phyloP scores from a whole-genome alignment of 2,888 invertebrate species.

The Sympetrum striolatum region DNA sequence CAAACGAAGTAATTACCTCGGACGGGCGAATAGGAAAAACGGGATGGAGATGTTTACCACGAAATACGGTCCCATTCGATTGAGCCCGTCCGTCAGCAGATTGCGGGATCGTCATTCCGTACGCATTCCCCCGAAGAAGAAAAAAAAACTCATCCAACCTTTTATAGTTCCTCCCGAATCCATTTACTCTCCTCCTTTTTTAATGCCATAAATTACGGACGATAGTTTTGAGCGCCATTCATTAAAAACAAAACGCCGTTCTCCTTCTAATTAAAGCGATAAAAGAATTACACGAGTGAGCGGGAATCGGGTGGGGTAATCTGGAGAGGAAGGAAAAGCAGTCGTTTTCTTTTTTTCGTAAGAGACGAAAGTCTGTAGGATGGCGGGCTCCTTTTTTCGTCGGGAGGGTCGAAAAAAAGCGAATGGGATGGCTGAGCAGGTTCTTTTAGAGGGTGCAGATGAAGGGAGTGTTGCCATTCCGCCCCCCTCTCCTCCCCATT shows the following conservation, averaged over 20 bases:
- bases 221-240: conserved; percentile 33
- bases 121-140: not conserved
- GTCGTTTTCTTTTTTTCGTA: not conserved
- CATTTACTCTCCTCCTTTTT: not conserved
- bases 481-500: not conserved
- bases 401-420: not conserved
- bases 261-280: conserved; percentile 27
- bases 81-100: too few species aligned
- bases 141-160: not conserved
- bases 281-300: conserved; percentile 26
- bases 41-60: too few species aligned
- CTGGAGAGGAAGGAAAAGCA: not conserved
- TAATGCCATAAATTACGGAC: conserved; percentile 1
- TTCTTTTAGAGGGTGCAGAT: conserved; percentile 21
- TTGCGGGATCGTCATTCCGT: too few species aligned
- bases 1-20: too few species aligned
- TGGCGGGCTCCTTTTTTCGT: not conserved
- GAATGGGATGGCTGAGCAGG: conserved; percentile 1
- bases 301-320: conserved; percentile 35
- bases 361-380: not conserved
- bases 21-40: too few species aligned
- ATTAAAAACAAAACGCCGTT: conserved; percentile 34
- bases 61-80: too few species aligned
- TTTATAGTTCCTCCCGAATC: not conserved
- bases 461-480: not conserved